Conservation (phyloP, 1,140 invertebrate genomes). For the Nomia melanderi region DNA sequence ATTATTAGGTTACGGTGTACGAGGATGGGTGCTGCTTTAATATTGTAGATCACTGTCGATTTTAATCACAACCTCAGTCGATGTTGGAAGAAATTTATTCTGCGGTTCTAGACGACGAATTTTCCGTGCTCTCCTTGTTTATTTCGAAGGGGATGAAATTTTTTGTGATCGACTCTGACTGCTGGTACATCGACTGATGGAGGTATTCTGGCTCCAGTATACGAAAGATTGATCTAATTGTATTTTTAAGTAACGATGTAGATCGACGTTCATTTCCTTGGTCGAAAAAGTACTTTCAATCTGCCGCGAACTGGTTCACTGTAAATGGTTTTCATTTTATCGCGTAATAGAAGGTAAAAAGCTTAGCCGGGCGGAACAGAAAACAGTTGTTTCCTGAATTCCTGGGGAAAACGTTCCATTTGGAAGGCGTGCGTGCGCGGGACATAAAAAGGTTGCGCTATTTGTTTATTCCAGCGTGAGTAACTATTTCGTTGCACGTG, state of each 20-base stretch:
- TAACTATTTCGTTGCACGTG: background rate
- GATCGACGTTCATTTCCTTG: too few species aligned
- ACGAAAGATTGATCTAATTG: too few species aligned
- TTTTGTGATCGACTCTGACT: too few species aligned
- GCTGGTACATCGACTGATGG: too few species aligned
- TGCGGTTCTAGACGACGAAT: too few species aligned
- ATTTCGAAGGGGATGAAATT: too few species aligned
- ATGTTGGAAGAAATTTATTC: too few species aligned
- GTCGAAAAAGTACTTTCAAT: background rate
- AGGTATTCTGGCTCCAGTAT: too few species aligned
- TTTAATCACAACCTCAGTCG: slow-evolving; percentile 2
- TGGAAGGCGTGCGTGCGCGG: background rate
- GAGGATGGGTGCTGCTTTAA: background rate
- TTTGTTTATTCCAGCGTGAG: background rate
- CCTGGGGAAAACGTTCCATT: background rate
- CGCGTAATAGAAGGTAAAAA: background rate
- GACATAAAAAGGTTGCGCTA: background rate
- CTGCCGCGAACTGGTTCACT: background rate
- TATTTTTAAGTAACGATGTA: too few species aligned
- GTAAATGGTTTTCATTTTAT: background rate
- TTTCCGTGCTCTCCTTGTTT: too few species aligned
- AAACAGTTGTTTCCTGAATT: background rate
- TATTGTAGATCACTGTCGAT: background rate
- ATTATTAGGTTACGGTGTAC: background rate
- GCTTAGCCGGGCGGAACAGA: background rate